These are phyloP conservation scores for Apodemus speciosus DNA, from an alignment of 2,113 vertebrate genomes.

Conservation along the genomic window DNA sequence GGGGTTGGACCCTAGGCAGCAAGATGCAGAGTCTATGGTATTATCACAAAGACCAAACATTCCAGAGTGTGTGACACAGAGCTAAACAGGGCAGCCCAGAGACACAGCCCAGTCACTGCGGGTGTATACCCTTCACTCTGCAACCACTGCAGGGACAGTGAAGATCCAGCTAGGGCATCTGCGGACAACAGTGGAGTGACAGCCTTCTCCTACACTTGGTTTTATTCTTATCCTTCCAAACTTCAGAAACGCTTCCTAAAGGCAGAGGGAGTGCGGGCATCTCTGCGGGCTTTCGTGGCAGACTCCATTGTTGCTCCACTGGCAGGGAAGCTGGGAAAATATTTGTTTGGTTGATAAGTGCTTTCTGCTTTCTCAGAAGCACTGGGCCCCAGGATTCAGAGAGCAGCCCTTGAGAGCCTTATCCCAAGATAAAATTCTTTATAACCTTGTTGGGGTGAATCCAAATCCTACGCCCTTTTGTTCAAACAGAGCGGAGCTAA, in stretches of 20 bases:
- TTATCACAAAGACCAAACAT: neutral
- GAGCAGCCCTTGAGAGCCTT: constrained; percentile 22
- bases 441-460: constrained; percentile 7
- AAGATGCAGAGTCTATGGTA: neutral
- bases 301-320: neutral
- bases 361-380: constrained; percentile 3
- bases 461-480: constrained; percentile 54
- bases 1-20: neutral
- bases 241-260: neutral
- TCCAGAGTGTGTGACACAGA: neutral
- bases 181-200: neutral
- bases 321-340: constrained; percentile 59
- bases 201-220: neutral
- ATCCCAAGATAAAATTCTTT: constrained; percentile 66
- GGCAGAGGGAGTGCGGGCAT: neutral
- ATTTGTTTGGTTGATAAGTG: constrained; percentile 60
- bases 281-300: neutral
- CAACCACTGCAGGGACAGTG: neutral
- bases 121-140: neutral
- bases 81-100: neutral
- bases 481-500: neutral
- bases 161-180: rapidly evolving
- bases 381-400: neutral
- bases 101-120: neutral
- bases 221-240: neutral